Base-by-base conservation (phyloP, 1,140 invertebrate species). In the Uloborus diversus region DNA sequence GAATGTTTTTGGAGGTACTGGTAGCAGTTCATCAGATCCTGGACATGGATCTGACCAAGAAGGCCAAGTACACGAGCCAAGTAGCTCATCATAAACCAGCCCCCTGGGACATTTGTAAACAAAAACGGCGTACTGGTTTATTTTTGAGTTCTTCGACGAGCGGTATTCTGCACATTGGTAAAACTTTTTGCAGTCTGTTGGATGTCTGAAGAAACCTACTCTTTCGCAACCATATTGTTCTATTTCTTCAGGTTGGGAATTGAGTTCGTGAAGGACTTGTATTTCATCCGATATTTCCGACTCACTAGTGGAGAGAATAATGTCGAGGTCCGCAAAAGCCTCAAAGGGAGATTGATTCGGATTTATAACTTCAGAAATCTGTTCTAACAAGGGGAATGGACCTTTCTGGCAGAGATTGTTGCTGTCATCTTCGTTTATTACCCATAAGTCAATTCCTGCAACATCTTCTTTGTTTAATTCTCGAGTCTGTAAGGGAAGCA, bases 61-160 rank as follows among this genome's bases (percentile, higher is more conserved):
- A 13, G 93, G 93, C 93, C 93, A 94, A 11, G 93, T 93, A 83
- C 94, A 95, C 51, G 94, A 92, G 4, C 83, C 68, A 56, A 79
- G 82, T 89, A 86, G 64, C 70, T 93, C 91, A 84, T 94, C 93
- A 84, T 94, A 94, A 1, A 92, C 92, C 20, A 94, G 85, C n/a
- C 93, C 93, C 75, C 90, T 89, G 0, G 93, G 93, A 86, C 94
- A 94, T 83, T 93, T 92, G 84, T 94, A 94, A 85, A 94, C 92
- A 84, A 94, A 94, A 1, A 94, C 92, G 1, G 92, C 93, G 85
- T 90, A 94, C 66, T 93, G 92, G 27, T 90, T 87, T 51, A 89
- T 89, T 86, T 94, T 92, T 85, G 94, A 90, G 84, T 93, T 93
- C 85, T 93, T 93, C 27, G 73, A 9, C n/a, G 61, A 20, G 37